Conservation (phyloP, 2,888 invertebrate genomes). For the Omphaloscelis lunosa region DNA sequence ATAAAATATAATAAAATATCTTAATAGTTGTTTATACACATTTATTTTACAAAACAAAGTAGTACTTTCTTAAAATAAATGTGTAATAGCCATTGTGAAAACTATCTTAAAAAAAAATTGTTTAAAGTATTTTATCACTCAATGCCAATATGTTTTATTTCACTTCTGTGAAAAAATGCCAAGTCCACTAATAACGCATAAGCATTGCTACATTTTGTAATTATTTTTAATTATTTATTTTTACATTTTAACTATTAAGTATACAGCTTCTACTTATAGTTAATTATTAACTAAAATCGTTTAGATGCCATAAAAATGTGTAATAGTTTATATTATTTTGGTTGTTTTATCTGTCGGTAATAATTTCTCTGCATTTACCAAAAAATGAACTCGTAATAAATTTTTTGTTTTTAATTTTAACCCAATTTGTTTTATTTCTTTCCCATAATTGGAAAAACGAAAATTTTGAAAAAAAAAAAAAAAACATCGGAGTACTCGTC, state of each 20-base stretch:
- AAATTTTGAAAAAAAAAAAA: not conserved
- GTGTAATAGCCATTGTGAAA: not conserved
- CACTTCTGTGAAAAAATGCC: slow-evolving; percentile 80
- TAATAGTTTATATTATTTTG: slow-evolving; percentile 80
- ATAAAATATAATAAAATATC: not conserved
- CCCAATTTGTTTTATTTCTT: slow-evolving; percentile 64
- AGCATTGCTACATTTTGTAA: slow-evolving; percentile 81
- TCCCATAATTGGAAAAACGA: not conserved
- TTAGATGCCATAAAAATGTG: slow-evolving; percentile 82
- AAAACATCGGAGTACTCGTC: too few relatives aligned
- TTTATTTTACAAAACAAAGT: not conserved
- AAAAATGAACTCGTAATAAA: slow-evolving; percentile 85
- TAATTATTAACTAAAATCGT: slow-evolving; percentile 76
- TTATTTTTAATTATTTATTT: slow-evolving; percentile 79
- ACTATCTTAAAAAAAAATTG: not conserved
- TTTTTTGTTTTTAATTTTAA: slow-evolving; percentile 79
- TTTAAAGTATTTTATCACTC: slow-evolving; percentile 6
- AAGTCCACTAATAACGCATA: slow-evolving; percentile 69
- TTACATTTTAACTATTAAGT: slow-evolving; percentile 77
- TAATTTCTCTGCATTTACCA: slow-evolving; percentile 87
- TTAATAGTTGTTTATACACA: not conserved
- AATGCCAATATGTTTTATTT: slow-evolving; percentile 24
- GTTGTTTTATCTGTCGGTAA: slow-evolving; percentile 86
- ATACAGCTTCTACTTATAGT: slow-evolving; percentile 86
- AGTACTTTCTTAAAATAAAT: slow-evolving; percentile 7